A percentile compares a stretch with the other conserved stretches of the same genome.
Evolutionary conservation across 2,113 vertebrate species (phyloP).

Genomic region (Fregetta grallaria): DNA sequence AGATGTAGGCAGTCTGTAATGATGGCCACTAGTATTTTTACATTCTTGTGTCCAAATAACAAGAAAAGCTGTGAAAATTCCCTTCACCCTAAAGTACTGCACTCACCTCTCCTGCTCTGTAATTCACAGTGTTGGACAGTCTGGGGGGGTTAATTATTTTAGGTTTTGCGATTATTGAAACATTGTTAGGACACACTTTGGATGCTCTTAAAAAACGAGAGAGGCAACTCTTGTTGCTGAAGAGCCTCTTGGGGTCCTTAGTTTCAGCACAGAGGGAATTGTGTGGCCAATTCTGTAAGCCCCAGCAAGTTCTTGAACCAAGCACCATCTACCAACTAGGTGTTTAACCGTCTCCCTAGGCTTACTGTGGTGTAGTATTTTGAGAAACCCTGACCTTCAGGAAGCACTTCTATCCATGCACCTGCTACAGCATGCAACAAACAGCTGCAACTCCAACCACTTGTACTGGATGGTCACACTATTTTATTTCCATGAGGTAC

Average conservation of each 20-base stretch:
- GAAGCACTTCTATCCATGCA: neutral
- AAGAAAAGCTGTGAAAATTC: neutral
- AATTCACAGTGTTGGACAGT: neutral
- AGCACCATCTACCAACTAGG: neutral
- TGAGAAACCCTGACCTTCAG: neutral
- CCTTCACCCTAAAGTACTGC: neutral
- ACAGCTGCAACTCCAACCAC: neutral
- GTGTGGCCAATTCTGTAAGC: neutral
- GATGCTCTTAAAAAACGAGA: neutral
- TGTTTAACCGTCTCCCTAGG: neutral
- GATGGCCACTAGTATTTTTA: neutral
- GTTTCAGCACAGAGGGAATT: neutral
- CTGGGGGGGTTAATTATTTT: neutral
- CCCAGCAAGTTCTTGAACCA: neutral
- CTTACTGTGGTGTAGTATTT: neutral
- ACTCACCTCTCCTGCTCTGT: neutral
- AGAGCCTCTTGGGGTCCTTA: neutral
- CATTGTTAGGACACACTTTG: neutral
- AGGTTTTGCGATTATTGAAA: neutral
- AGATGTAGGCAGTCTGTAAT: neutral
- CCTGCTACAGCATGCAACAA: neutral
- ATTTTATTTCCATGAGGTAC: neutral
- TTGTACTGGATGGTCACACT: too few relatives aligned
- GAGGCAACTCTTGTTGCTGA: neutral
- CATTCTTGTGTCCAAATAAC: neutral